Conservation (phyloP, 1,140 invertebrate species). For the Lepidotrigona ventralis region DNA sequence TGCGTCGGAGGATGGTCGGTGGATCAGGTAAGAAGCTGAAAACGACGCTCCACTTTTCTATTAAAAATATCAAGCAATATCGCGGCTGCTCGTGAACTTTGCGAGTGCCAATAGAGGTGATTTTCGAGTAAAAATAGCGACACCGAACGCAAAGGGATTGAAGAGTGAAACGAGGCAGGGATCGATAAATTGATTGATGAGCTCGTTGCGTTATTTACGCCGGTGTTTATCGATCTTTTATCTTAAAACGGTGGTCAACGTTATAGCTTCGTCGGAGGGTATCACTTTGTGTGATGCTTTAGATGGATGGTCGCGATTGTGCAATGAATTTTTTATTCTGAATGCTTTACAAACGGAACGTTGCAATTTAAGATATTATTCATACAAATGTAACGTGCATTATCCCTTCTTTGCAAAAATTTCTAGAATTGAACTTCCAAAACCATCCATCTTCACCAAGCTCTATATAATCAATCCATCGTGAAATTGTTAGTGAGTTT, state of each 20-base stretch:
- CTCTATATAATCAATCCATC: too few relatives aligned
- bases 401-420: too few relatives aligned
- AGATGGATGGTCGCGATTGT: not conserved
- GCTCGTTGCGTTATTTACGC: slow-evolving; percentile 3
- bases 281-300: too few relatives aligned
- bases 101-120: not conserved
- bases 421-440: too few relatives aligned
- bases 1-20: too few relatives aligned
- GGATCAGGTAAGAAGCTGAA: not conserved
- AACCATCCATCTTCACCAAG: too few relatives aligned
- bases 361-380: too few relatives aligned
- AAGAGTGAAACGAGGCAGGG: not conserved
- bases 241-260: not conserved
- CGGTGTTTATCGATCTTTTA: not conserved
- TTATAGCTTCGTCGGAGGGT: not conserved
- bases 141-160: not conserved
- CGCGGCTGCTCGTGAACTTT: not conserved
- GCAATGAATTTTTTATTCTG: not conserved
- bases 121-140: slow-evolving; percentile 31
- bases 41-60: not conserved
- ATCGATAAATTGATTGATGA: slow-evolving; percentile 23
- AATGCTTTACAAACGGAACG: too few relatives aligned
- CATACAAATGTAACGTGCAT: too few relatives aligned
- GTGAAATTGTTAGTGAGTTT: too few relatives aligned
- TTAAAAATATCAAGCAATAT: not conserved